phyloP scores from a whole-genome alignment of 2,797 vertebrate genomes.

The Xiphophorus birchmanni region DNA sequence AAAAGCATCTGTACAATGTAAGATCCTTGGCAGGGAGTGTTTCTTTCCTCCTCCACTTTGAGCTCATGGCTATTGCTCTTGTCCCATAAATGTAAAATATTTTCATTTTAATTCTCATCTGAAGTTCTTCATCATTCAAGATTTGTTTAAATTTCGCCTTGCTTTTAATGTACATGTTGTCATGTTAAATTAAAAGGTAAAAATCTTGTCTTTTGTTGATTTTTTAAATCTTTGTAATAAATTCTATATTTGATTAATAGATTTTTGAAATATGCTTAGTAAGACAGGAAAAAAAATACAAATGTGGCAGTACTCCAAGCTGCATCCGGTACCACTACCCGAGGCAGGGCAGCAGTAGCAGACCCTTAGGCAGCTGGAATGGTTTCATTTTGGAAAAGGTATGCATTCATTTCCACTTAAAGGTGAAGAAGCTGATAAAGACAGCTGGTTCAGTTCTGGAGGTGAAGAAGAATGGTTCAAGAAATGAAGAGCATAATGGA shows the following conservation, averaged over 20 bases:
- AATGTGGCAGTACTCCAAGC: background rate
- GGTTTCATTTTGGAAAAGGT: no score
- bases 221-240: background rate
- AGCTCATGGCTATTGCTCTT: slow-evolving; percentile 65
- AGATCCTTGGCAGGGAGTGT: slow-evolving; percentile 51
- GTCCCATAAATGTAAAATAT: slow-evolving; percentile 76
- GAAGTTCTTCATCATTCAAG: slow-evolving; percentile 70
- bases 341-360: background rate
- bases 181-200: slow-evolving; percentile 81
- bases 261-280: background rate
- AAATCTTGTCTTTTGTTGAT: slow-evolving; percentile 33
- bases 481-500: background rate
- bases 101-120: slow-evolving; percentile 70
- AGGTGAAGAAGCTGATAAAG: background rate
- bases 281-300: background rate
- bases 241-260: background rate
- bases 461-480: background rate
- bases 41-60: slow-evolving; percentile 59
- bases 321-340: background rate
- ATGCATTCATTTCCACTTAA: background rate
- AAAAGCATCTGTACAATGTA: slow-evolving; percentile 74
- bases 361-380: background rate
- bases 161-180: slow-evolving; percentile 82
- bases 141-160: slow-evolving; percentile 76
- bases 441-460: background rate